Evolutionary conservation across 2,888 invertebrate genomes (phyloP), one percentile per base, ranked within the genome.

Genomic region (Tinea pellionella): DNA sequence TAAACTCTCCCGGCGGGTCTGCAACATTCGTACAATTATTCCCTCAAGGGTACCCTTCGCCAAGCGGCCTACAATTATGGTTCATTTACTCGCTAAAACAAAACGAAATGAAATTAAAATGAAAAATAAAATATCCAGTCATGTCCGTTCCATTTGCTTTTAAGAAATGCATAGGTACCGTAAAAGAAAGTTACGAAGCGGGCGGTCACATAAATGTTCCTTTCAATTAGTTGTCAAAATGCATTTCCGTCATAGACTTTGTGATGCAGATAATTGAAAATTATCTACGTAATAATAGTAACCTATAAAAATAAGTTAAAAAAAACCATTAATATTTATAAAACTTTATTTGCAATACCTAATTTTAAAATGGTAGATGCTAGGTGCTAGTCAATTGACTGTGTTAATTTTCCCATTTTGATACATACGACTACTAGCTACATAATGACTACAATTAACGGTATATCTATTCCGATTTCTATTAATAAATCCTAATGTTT

Each of bases 11-110:
- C 83, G 69, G 71, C 80, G 82, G 80, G 77, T 73, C 67, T 65
- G 75, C 84, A 75, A 80, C 78, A 77, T 84, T 80, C 77, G 73
- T 69, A 79, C 82, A 85, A 85, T 87, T 86, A 86, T 83, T 86
- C 83, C 82, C 84, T 69, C 73, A 78, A 84, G 85, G 77, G 77
- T 77, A 83, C 80, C 85, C 81, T 83, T 80, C 74, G 70, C 68
- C 68, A 71, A 72, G 75, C 71, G 78, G 76, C 78, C 83, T 80
- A 79, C 86, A 87, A 87, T 87, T 85, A 87, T 84, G 82, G 74
- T 60, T 62, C 60, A 62, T 62, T 62, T 73, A 77, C 80, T 62
- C 63, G 75, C 80, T 81, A 79, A 82, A 81, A 80, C 77, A 73
- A 79, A 83, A 81, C 82, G 78, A 80, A 77, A 66, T 73, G 68